phyloP scores from a whole-genome alignment of 2,888 invertebrate species.

The Kuschelorhynchus macadamiae region DNA sequence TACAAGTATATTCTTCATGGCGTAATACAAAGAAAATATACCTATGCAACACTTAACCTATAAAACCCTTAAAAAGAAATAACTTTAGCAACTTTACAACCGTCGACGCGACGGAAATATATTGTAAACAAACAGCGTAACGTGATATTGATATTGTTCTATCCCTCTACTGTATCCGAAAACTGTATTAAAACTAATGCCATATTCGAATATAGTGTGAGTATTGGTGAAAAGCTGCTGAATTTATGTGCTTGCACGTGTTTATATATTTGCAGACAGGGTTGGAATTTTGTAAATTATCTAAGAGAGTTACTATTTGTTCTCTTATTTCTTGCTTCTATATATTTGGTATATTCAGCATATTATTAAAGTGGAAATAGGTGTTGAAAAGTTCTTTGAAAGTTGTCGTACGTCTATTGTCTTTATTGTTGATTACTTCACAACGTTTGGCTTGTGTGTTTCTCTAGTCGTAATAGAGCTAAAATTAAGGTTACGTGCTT shows the following conservation, averaged over 20 bases:
- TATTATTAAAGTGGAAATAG: no score
- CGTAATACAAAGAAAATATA: constrained; percentile 12
- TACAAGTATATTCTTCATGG: not conserved
- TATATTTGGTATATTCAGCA: no score
- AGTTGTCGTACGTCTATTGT: no score
- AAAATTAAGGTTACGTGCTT: no score
- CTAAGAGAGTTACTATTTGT: no score
- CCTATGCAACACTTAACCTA: constrained; percentile 23
- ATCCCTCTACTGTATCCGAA: constrained; percentile 40
- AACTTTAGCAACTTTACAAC: constrained; percentile 45
- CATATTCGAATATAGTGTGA: constrained; percentile 27
- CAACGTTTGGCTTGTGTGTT: no score
- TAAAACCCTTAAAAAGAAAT: constrained; percentile 31
- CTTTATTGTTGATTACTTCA: no score
- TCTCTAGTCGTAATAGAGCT: no score
- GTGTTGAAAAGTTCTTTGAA: no score
- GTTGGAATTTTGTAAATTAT: constrained; percentile 20
- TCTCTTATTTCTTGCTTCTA: no score
- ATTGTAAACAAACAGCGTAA: constrained; percentile 52
- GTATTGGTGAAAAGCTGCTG: constrained; percentile 9
- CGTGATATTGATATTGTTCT: constrained; percentile 59
- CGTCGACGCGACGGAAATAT: constrained; percentile 36
- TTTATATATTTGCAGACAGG: constrained; percentile 12
- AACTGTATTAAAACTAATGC: constrained; percentile 44
- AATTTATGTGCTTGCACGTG: constrained; percentile 20